Evolutionary conservation across 2,888 invertebrate species (phyloP), one percentile per base, ranked within the genome.

Genomic region (Drymonia ruficornis): DNA sequence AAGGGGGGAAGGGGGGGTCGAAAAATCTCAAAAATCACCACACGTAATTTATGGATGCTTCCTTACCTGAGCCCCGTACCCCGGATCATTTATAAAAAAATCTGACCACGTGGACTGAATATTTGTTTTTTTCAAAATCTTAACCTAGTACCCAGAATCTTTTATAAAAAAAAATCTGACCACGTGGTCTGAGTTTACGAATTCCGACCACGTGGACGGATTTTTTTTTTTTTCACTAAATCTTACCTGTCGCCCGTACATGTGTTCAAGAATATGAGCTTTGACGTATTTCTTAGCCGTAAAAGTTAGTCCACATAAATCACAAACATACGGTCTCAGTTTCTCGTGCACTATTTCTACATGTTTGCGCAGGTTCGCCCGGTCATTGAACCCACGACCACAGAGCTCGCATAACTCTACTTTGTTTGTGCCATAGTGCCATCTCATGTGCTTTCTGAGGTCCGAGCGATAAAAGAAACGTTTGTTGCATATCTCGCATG

Each of bases 351-450:
- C 72, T 0, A 50, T 2, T 0, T 6, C 13, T 0, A 59, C 29
- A 7, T 70, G 70, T 0, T 38, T 50, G 2, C 49, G 38, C 0
- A 70, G 45, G 53, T 71, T 71, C 0, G 56, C 36, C 0, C 9
- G 7, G 13, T 70, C 65, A 0, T 54, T 59, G 1, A 71, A 70
- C 40, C n/a, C n/a, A 1, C 13, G 0, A 0, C 70, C 70, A 19
- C 70, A 70, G 0, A 57, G 28, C 45, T 45, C 61, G 6, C 70
- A 70, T 0, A 68, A 11, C 1, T 52, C 12, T 0, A 11, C 47
- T 36, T 57, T 61, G n/a, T 52, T 61, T 0, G 59, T 38, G 1
- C 67, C 67, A 0, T 18, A n/a, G 0, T 66, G 67, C 7, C 49
- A 7, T 18, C 13, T 18, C 13, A 28, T 12, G 9, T 45, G 45